A percentile compares a stretch with the other conserved stretches of the same genome.
Evolutionary conservation across 2,113 vertebrate species (phyloP).

Genomic region (Menidia beryllina): DNA sequence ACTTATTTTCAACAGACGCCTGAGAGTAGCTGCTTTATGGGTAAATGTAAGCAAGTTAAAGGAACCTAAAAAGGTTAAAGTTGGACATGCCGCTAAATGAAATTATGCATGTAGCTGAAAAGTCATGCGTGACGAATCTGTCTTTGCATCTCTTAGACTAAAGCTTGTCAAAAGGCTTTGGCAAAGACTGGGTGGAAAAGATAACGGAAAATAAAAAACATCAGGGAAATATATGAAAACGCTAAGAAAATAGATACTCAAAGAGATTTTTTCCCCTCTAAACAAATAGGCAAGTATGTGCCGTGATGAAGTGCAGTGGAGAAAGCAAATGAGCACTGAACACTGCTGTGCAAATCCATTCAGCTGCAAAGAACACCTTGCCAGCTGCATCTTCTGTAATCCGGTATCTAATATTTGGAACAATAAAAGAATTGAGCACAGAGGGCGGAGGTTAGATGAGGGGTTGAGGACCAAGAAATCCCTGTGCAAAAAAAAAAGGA

Average conservation of each 20-base stretch:
- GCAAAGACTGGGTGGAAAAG: neutral
- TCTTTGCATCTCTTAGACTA: neutral
- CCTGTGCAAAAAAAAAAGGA: neutral
- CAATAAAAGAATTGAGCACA: slow-evolving; percentile 22
- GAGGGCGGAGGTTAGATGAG: slow-evolving; percentile 7
- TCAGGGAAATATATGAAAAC: neutral
- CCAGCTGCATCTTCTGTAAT: slow-evolving; percentile 11
- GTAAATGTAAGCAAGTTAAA: neutral
- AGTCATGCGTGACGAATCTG: neutral
- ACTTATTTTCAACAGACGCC: too few species aligned
- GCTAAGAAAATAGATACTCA: neutral
- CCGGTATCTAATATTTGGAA: slow-evolving; percentile 34
- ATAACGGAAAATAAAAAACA: neutral
- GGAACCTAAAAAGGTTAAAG: neutral
- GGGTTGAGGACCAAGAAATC: slow-evolving; percentile 1
- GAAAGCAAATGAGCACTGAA: slow-evolving; percentile 24
- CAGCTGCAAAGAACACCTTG: neutral
- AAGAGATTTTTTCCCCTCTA: neutral
- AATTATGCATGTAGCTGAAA: neutral
- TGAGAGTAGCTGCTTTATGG: neutral
- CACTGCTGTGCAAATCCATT: slow-evolving; percentile 26
- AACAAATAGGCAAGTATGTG: slow-evolving; percentile 2
- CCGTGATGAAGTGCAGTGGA: neutral
- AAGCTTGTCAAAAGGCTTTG: neutral
- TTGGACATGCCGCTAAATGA: slow-evolving; percentile 2